phyloP scores from a whole-genome alignment of 2,113 vertebrate species.

The Triplophysa tibetana region DNA sequence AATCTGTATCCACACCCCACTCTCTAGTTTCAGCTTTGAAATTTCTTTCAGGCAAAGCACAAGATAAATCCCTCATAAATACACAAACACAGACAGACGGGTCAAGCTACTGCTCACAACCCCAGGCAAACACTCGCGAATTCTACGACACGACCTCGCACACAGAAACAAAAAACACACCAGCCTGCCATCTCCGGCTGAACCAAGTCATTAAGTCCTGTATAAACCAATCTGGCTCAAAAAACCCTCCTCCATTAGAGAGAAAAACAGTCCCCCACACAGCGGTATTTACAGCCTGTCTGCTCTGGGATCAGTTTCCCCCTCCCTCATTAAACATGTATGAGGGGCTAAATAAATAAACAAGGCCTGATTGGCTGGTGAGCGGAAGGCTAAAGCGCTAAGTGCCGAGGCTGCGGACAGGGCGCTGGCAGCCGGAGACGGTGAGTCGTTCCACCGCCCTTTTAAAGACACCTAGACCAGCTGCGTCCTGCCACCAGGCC shows the following conservation, averaged over 20 bases:
- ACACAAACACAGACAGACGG: slow-evolving; percentile 13
- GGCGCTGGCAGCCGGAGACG: not conserved
- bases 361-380: slow-evolving; percentile 31
- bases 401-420: slow-evolving; percentile 21
- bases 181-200: slow-evolving; percentile 35
- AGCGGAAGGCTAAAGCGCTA: slow-evolving; percentile 38
- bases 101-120: not conserved
- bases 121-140: not conserved
- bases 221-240: slow-evolving; percentile 41
- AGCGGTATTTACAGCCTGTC: slow-evolving; percentile 26
- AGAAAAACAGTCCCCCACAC: slow-evolving; percentile 31
- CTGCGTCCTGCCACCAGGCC: not conserved
- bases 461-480: not conserved
- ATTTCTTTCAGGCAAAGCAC: not conserved
- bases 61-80: not conserved
- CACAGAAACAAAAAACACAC: not conserved
- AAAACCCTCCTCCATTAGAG: slow-evolving; percentile 44
- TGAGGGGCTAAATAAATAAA: slow-evolving; percentile 56
- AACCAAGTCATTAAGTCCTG: slow-evolving; percentile 50
- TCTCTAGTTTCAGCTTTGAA: not conserved
- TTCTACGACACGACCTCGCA: slow-evolving; percentile 1
- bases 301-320: slow-evolving; percentile 44
- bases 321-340: slow-evolving; percentile 54
- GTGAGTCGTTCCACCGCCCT: not conserved
- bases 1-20: too few species aligned